Evolutionary conservation across 2,797 vertebrate species (phyloP).

Genomic region (Muscicapa striata): DNA sequence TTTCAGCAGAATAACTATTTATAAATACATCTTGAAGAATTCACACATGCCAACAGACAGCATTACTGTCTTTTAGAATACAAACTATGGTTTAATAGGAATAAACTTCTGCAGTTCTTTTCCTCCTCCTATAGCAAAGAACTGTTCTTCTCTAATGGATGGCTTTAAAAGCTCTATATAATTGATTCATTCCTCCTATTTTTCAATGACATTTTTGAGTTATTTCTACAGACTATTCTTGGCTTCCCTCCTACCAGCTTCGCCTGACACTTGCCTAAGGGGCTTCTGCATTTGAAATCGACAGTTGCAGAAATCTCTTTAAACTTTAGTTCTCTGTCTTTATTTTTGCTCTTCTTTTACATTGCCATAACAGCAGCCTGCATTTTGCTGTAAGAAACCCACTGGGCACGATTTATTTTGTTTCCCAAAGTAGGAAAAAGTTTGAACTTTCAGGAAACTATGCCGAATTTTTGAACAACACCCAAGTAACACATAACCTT

Average conservation of each 20-base stretch:
- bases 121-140: not conserved
- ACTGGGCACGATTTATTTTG: not conserved
- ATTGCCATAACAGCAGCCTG: not conserved
- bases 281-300: conserved; percentile 22
- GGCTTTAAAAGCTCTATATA: conserved; percentile 11
- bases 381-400: conserved; percentile 43
- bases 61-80: not conserved
- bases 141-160: conserved; percentile 7
- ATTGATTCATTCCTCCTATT: conserved; percentile 24
- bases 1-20: not conserved
- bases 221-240: conserved; percentile 36
- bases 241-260: conserved; percentile 31
- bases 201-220: conserved; percentile 27
- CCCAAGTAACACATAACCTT: not conserved
- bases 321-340: conserved; percentile 31
- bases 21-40: not conserved
- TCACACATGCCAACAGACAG: not conserved
- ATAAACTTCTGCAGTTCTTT: not conserved
- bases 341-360: conserved; percentile 38
- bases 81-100: not conserved
- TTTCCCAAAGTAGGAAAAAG: conserved; percentile 12
- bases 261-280: conserved; percentile 29
- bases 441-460: not conserved
- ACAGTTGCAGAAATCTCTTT: conserved; percentile 39
- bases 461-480: not conserved